Percentiles rank a stretch among this genome's conserved stretches.
Conservation (phyloP, 2,113 vertebrate genomes). For the Hymenochirus boettgeri region DNA sequence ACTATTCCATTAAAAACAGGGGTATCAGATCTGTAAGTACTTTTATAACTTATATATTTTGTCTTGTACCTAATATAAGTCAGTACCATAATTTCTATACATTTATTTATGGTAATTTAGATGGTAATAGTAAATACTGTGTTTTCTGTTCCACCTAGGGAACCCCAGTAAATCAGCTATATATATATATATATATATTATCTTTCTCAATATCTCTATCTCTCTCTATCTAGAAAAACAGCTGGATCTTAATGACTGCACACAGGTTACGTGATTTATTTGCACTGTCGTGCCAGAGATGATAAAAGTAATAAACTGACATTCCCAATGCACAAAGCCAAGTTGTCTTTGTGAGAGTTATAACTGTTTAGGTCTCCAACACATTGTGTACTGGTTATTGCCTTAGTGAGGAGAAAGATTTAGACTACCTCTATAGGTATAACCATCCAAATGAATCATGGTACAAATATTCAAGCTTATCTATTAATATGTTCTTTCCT, state of each 20-base stretch:
- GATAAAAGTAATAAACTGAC: background rate
- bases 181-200: no score
- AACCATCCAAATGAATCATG: slow-evolving; percentile 3
- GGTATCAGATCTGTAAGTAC: no score
- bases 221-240: slow-evolving; percentile 17
- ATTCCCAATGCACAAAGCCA: background rate
- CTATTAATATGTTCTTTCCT: background rate
- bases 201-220: no score
- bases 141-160: no score
- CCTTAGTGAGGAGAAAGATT: background rate
- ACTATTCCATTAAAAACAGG: no score
- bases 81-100: no score
- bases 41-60: no score
- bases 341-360: background rate
- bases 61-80: no score
- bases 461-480: slow-evolving; percentile 1
- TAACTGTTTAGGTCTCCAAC: slow-evolving; percentile 3
- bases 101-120: no score
- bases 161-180: no score
- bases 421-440: background rate
- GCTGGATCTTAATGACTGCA: background rate
- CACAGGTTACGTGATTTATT: slow-evolving; percentile 14
- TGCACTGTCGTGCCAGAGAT: background rate
- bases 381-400: background rate
- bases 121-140: no score